Conservation (phyloP, 1,140 invertebrate genomes). For the Drosophila carrolli region DNA sequence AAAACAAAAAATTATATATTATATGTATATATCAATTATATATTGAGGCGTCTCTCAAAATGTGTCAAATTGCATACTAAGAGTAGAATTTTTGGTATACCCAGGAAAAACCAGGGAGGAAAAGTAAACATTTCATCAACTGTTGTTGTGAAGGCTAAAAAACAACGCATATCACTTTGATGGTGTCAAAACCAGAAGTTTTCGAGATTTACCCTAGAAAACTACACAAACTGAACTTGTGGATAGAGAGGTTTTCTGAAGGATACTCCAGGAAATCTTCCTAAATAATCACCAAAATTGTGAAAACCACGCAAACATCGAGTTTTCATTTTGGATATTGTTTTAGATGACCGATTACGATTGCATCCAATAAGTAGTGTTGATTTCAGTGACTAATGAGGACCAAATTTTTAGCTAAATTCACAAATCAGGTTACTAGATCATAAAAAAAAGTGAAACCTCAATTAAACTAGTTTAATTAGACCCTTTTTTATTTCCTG, state of each 20-base stretch:
- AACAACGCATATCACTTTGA: slow-evolving; percentile 79
- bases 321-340: slow-evolving; percentile 50
- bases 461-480: slow-evolving; percentile 24
- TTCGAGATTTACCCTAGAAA: slow-evolving; percentile 43
- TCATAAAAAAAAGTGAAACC: slow-evolving; percentile 16
- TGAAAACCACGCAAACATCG: slow-evolving; percentile 20
- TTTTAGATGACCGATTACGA: slow-evolving; percentile 22
- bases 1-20: slow-evolving; percentile 63
- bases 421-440: slow-evolving; percentile 59
- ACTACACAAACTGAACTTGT: slow-evolving; percentile 12
- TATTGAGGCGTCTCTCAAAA: slow-evolving; percentile 63
- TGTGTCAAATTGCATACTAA: slow-evolving; percentile 72
- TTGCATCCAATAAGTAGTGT: slow-evolving; percentile 37
- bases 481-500: slow-evolving; percentile 21
- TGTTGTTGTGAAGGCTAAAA: slow-evolving; percentile 70
- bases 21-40: slow-evolving; percentile 77
- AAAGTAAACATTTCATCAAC: slow-evolving; percentile 67
- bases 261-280: slow-evolving; percentile 10
- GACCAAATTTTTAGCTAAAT: slow-evolving; percentile 74
- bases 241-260: slow-evolving; percentile 12
- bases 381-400: slow-evolving; percentile 70
- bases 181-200: slow-evolving; percentile 46
- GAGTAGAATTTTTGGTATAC: slow-evolving; percentile 48
- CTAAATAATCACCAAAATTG: background rate
- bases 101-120: slow-evolving; percentile 14